Evolutionary conservation across 2,797 vertebrate species (phyloP).

Genomic region (Lutjanus argentimaculatus): DNA sequence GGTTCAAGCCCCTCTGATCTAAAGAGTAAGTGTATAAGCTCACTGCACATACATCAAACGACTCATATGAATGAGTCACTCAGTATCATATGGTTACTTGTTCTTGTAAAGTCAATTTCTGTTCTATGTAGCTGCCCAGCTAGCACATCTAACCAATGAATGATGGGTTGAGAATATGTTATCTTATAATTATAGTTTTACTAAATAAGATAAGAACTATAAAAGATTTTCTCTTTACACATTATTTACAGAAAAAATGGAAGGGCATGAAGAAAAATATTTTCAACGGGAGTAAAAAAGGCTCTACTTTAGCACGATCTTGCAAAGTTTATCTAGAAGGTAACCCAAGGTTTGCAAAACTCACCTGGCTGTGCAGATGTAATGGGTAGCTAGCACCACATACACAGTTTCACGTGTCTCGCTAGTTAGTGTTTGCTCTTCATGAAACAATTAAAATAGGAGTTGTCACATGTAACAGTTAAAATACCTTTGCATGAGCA

Average conservation of each 20-base stretch:
- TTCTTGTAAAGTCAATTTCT: neutral
- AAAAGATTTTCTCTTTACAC: neutral
- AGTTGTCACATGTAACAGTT: no score
- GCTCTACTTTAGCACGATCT: no score
- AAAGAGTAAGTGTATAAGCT: neutral
- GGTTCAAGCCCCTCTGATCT: no score
- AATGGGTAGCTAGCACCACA: no score
- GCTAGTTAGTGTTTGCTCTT: no score
- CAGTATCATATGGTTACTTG: neutral
- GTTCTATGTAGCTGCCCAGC: neutral
- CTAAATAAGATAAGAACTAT: neutral
- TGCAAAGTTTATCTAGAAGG: no score
- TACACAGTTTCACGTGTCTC: no score
- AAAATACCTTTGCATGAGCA: no score
- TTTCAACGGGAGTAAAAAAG: neutral
- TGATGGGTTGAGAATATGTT: neutral
- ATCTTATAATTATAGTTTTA: neutral
- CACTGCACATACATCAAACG: neutral
- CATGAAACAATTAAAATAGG: no score
- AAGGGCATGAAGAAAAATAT: neutral
- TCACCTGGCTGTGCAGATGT: no score
- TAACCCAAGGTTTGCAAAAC: no score
- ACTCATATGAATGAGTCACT: slow-evolving; percentile 13
- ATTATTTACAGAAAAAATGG: neutral
- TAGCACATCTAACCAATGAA: neutral